Percentiles rank a stretch among this genome's conserved stretches.
phyloP scores from a whole-genome alignment of 2,888 invertebrate genomes.

The Rhagonycha lutea region DNA sequence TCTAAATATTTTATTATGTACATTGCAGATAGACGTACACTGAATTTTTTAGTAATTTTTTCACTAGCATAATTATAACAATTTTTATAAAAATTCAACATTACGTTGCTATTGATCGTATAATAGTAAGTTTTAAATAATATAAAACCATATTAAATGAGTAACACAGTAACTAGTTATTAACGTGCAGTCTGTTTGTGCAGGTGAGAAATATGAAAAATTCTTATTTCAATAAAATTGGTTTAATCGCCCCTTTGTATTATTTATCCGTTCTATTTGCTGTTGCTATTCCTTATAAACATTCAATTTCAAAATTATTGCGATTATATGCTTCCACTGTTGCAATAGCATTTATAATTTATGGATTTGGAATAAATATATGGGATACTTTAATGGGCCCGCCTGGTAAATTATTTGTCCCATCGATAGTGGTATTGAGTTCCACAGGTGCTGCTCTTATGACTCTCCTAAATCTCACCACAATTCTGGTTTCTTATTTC shows the following conservation, averaged over 20 bases:
- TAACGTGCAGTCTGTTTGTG: background rate
- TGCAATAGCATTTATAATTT: background rate
- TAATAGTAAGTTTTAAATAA: no score
- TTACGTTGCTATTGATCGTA: no score
- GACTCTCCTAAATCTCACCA: background rate
- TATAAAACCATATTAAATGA: no score
- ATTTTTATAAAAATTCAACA: no score
- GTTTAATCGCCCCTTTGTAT: background rate
- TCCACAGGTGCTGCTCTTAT: fast-evolving
- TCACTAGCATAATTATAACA: no score
- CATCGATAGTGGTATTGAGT: background rate
- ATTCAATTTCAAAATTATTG: background rate
- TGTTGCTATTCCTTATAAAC: background rate
- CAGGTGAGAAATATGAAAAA: background rate
- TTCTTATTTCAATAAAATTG: background rate
- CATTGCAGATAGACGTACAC: no score
- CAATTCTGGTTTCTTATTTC: background rate
- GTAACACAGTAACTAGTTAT: no score
- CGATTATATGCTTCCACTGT: background rate
- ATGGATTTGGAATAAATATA: background rate
- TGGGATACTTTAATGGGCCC: background rate
- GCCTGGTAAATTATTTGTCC: background rate
- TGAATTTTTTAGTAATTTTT: no score
- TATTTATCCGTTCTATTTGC: background rate
- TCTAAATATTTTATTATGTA: no score